Evolutionary conservation across 2,888 invertebrate genomes (phyloP), one percentile per base, ranked within the genome.

Genomic region (Clepsis dumicolana): DNA sequence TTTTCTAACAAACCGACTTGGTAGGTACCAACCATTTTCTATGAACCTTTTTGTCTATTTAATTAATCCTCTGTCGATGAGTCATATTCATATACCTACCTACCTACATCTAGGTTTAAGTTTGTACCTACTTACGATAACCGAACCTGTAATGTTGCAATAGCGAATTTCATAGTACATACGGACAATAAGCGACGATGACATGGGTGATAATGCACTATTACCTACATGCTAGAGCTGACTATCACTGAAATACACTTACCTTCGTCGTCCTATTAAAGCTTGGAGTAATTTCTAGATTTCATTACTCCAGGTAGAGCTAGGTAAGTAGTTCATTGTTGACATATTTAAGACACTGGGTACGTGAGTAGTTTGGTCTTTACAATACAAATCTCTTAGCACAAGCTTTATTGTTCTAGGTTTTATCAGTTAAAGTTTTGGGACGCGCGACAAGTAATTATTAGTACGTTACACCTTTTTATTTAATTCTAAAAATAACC

Each of bases 401-500:
- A 54, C 25, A 7, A 35, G 25, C 50, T 67, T 57, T 57, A 56
- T 62, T 67, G 48, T 50, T 52, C 52, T 52, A 32, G 3, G 41
- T 48, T 53, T 65, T 56, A 67, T 67, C 62, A 67, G 50, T 57
- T 63, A 50, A 48, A 63, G 62, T 63, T n/a, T 67, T 67, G 62
- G 63, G 70, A 60, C 60, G 66, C 44, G 48, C 62, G 32, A n/a
- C 44, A 75, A 72, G 73, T 74, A 83, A 88, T 86, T 84, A 82
- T 83, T 85, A 84, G 83, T 81, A 80, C 75, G 82, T 86, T 88
- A 90, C n/a, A n/a, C 88, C 85, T 90, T 91, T 90, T 91, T 90
- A 88, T 88, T 85, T 82, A 82, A 79, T 85, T 89, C 90, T 92
- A 91, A 88, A 90, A 89, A 90, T 93, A 93, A 80, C 78, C 74